These are phyloP conservation scores for Marisa cornuarietis DNA, from an alignment of 1,140 invertebrate genomes.

Conservation along the genomic window DNA sequence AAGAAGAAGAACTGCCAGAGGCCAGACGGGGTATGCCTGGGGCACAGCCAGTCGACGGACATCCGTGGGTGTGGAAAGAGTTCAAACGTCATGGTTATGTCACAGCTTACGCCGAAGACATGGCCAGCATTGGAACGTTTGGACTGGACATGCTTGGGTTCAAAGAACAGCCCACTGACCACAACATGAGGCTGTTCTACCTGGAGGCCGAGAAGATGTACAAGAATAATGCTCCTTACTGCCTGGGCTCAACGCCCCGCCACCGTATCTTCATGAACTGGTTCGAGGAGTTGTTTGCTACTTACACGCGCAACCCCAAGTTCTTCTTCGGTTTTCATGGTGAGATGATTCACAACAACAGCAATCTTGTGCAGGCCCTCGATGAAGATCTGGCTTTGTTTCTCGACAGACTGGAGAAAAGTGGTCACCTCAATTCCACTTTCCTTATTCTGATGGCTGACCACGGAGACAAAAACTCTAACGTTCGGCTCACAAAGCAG, in stretches of 20 bases:
- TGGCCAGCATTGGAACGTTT: constrained; percentile 84
- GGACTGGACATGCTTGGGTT: constrained; percentile 92
- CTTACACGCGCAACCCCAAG: constrained; percentile 76
- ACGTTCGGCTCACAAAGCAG: constrained; percentile 78
- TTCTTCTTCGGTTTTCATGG: constrained; percentile 85
- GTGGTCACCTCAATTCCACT: constrained; percentile 67
- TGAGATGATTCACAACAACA: constrained; percentile 85
- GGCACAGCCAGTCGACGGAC: constrained; percentile 77
- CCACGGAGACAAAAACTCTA: constrained; percentile 89
- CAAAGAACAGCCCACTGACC: constrained; percentile 83
- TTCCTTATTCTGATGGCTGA: constrained; percentile 86
- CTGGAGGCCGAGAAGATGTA: constrained; percentile 73
- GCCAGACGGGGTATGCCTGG: constrained; percentile 66
- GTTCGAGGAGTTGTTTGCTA: constrained; percentile 71
- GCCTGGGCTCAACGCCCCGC: constrained; percentile 80
- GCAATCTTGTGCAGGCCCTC: constrained; percentile 77
- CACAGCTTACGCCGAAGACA: constrained; percentile 87
- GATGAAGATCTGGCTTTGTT: constrained; percentile 72
- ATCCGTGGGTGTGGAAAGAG: constrained; percentile 72
- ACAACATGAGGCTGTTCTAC: constrained; percentile 88
- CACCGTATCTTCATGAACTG: constrained; percentile 79
- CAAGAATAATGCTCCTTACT: constrained; percentile 67
- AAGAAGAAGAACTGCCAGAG: constrained; percentile 27
- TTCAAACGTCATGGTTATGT: constrained; percentile 72
- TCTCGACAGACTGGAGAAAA: constrained; percentile 78